Percentiles rank a stretch among this genome's conserved stretches.
phyloP scores from a whole-genome alignment of 2,113 vertebrate species.

The Polypterus bichir region DNA sequence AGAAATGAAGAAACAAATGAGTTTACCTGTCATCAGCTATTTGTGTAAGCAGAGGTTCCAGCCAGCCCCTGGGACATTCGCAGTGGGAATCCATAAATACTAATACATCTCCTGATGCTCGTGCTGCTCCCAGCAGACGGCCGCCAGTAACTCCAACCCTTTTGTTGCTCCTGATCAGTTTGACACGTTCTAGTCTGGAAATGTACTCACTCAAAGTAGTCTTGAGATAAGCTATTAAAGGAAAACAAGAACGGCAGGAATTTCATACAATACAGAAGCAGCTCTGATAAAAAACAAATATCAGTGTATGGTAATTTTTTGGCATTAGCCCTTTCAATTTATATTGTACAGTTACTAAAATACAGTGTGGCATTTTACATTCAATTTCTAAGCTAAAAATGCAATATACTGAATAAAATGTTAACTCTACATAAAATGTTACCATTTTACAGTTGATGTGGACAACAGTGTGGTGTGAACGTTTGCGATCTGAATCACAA shows the following conservation, averaged over 20 bases:
- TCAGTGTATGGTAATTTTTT: neutral
- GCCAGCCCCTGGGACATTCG: constrained; percentile 72
- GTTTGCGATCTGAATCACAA: too few relatives aligned
- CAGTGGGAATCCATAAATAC: constrained; percentile 83
- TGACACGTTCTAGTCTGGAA: constrained; percentile 61
- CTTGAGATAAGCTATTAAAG: constrained; percentile 58
- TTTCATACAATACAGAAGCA: too few relatives aligned
- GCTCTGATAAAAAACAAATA: too few relatives aligned
- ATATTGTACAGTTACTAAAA: neutral
- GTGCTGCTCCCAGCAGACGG: constrained; percentile 64
- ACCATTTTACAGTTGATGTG: too few relatives aligned
- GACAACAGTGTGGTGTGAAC: too few relatives aligned
- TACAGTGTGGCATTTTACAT: neutral
- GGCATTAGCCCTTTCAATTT: neutral
- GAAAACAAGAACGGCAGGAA: neutral
- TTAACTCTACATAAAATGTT: too few relatives aligned
- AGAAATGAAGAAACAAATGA: too few relatives aligned
- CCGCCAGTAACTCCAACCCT: constrained; percentile 60
- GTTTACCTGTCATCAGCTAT: constrained; percentile 66
- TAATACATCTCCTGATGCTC: constrained; percentile 62
- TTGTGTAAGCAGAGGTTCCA: constrained; percentile 73
- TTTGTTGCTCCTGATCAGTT: constrained; percentile 65
- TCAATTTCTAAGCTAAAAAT: neutral
- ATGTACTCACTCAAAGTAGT: constrained; percentile 64
- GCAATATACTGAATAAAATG: too few relatives aligned